Evolutionary conservation across 2,888 invertebrate species (phyloP), one percentile per base, ranked within the genome.

Genomic region (Hanleya hanleyi): DNA sequence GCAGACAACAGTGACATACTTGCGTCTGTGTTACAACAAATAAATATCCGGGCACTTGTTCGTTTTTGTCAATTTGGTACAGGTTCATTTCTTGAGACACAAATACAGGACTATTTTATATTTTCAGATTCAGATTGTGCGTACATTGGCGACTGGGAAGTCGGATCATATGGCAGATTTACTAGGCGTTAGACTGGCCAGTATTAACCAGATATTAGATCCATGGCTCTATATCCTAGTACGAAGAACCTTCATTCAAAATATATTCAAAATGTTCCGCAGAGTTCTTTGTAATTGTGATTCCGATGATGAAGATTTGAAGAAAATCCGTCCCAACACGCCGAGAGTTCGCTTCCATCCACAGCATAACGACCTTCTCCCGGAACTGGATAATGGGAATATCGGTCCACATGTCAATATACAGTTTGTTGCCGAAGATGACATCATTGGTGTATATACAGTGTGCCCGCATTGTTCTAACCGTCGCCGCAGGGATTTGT

Each of bases 201-300:
- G 82, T 51, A 77, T 86, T 70, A 86, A 86, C 74, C 86, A 86
- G 73, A 81, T 86, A 50, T 77, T 86, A 49, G 85, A 86, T 66
- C 86, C 86, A 15, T 86, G 86, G 86, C 79, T 86, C 22, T 86
- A 86, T 77, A 86, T 86, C 71, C 77, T 86, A 47, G 81, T 86
- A 70, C 74, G 85, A 62, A 83, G 82, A 74, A 61, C 65, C 12
- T 41, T 73, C 26, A 22, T 57, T 2, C 57, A 26, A 32, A 57
- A 57, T 15, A 26, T 57, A 29, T 18, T 9, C 32, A 22, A 26
- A 22, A 4, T 22, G 15, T 57, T 22, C 32, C 22, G 26, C 1
- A 47, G 1, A 18, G 22, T 22, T 2, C 7, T 47, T 18, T n/a
- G n/a, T n/a, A n/a, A n/a, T n/a, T n/a, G n/a, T n/a, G n/a, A n/a